phyloP scores from a whole-genome alignment of 2,888 invertebrate genomes.

The Leptopilina myrica region DNA sequence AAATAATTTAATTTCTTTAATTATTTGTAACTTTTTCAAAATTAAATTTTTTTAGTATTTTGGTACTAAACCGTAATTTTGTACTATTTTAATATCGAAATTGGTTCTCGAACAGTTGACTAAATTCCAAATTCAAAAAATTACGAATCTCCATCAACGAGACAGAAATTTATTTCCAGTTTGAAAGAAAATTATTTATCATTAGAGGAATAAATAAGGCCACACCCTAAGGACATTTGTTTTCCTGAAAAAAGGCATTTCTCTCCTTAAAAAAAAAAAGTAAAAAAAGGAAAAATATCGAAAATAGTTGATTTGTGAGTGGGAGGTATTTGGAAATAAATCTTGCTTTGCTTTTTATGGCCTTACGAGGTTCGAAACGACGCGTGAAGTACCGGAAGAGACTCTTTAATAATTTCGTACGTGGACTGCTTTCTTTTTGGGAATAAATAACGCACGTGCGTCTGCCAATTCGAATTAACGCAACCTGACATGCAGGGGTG shows the following conservation, averaged over 20 bases:
- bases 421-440: slow-evolving; percentile 19
- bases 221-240: not conserved
- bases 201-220: not conserved
- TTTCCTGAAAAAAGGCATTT: not conserved
- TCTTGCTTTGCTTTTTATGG: slow-evolving; percentile 32
- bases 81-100: too few species aligned
- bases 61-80: too few species aligned
- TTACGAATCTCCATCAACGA: too few species aligned
- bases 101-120: too few species aligned
- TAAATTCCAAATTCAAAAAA: too few species aligned
- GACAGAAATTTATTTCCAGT: not conserved
- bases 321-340: slow-evolving; percentile 17
- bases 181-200: not conserved
- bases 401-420: slow-evolving; percentile 41
- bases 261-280: not conserved
- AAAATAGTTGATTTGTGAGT: slow-evolving; percentile 30
- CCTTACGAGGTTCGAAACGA: slow-evolving; percentile 35
- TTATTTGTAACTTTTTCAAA: too few species aligned
- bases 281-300: not conserved
- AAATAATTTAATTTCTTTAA: too few species aligned
- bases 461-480: slow-evolving; percentile 41
- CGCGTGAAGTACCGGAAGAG: slow-evolving; percentile 34
- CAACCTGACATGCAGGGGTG: slow-evolving; percentile 32
- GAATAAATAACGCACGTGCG: slow-evolving; percentile 37
- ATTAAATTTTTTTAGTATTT: too few species aligned